Base-by-base conservation (phyloP, 2,113 vertebrate genomes). In the Saccopteryx bilineata region DNA sequence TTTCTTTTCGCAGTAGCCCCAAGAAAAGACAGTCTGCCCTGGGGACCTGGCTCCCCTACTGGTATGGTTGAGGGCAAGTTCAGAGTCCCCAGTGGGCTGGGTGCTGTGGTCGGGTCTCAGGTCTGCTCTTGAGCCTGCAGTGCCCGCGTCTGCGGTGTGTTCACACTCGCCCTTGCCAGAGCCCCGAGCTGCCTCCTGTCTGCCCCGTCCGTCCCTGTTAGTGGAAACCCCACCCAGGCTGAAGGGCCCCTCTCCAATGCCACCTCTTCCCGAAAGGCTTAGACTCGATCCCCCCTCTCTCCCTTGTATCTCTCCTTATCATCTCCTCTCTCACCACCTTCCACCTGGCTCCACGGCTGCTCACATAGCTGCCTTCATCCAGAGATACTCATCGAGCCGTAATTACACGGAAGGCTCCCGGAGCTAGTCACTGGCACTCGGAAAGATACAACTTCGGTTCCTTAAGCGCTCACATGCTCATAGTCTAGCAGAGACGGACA, bases 81-180 rank as follows among this genome's bases (percentile, higher is more conserved):
- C 71, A 8, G 66, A 2, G 79, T 26, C 31, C 13, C 56, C 12
- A 8, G 82, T 1, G 21, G 54, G n/a, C 58, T 5, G 14, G 18
- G 13, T n/a, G 15, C 61, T 2, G 1, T 39, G 12, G 39, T 9
- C 0, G 8, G 72, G 48, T 23, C 39, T 19, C 74, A 12, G 50
- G 9, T 5, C 65, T 50, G 61, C 54, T 17, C 28, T 48, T 9
- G 31, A 18, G 58, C 11, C 50, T 19, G 31, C 0, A 0, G 8
- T 0, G 9, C 58, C 48, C 7, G 21, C 14, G 0, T 52, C 54
- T 23, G 4, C 1, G 0, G 10, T 5, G 14, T 9, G 7, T 76
- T 96, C 33, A 14, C 1, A 10, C 26, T 7, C 7, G 17, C 0
- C 0, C 9, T 50, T 14, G 46, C 46, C 65, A 28, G 33, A n/a